phyloP scores from a whole-genome alignment of 2,888 invertebrate genomes.

The Poecilus cupreus region DNA sequence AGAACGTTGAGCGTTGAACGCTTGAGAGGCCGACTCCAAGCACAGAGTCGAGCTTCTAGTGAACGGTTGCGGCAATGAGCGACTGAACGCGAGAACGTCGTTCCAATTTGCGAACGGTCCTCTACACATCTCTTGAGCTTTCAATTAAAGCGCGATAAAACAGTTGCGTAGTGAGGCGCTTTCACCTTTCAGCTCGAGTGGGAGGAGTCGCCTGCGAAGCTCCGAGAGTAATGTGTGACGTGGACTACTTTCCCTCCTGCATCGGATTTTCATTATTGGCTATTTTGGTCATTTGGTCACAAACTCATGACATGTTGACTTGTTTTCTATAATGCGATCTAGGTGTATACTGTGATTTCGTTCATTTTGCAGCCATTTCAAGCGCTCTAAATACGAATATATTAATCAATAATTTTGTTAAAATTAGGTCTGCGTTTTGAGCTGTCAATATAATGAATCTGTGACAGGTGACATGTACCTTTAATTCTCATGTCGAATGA shows the following conservation, averaged over 20 bases:
- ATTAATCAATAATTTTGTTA: constrained; percentile 27
- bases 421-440: neutral
- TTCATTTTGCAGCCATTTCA: neutral
- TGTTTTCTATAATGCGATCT: neutral
- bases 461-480: neutral
- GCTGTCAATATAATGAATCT: neutral
- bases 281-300: neutral
- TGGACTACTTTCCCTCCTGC: neutral
- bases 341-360: no score
- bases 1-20: neutral
- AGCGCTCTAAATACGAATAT: constrained; percentile 18
- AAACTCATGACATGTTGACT: neutral
- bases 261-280: constrained; percentile 15
- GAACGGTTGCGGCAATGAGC: constrained; percentile 22
- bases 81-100: constrained; percentile 23
- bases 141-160: constrained; percentile 59
- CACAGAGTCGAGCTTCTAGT: neutral
- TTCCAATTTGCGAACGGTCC: constrained; percentile 52
- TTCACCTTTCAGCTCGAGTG: constrained; percentile 7
- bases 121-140: constrained; percentile 55
- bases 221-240: constrained; percentile 10
- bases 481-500: neutral
- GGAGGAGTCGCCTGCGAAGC: neutral
- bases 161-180: constrained; percentile 44
- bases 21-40: neutral